Evolutionary conservation across 2,888 invertebrate genomes (phyloP).

Genomic region (Ariolimax columbianus): DNA sequence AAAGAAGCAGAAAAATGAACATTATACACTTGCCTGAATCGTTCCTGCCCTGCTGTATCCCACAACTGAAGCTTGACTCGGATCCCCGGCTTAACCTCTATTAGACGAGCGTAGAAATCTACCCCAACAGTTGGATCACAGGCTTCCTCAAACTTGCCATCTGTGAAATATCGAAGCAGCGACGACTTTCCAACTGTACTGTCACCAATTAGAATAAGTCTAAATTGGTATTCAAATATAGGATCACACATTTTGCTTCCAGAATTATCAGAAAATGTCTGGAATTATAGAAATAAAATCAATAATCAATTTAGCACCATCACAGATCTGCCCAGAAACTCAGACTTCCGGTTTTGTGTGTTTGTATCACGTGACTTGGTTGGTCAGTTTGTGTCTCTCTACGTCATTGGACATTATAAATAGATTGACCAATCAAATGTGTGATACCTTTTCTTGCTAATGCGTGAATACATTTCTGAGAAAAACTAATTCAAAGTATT

Average conservation of each 20-base stretch:
- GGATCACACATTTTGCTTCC: conserved; percentile 79
- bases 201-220: conserved; percentile 97
- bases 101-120: conserved; percentile 96
- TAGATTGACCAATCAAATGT: too few species aligned
- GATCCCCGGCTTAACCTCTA: conserved; percentile 96
- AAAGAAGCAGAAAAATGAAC: background rate
- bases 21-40: conserved; percentile 85
- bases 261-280: conserved; percentile 5
- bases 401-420: too few species aligned
- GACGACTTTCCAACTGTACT: conserved; percentile 99
- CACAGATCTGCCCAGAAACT: conserved; percentile 11
- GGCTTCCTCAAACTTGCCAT: conserved; percentile 81
- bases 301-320: conserved; percentile 47
- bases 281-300: conserved; percentile 1
- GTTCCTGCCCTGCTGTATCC: conserved; percentile 99
- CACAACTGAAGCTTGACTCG: conserved; percentile 97
- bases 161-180: conserved; percentile 85
- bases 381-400: too few species aligned
- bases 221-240: conserved; percentile 98
- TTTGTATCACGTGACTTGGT: conserved; percentile 48
- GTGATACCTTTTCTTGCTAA: too few species aligned
- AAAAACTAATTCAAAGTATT: too few species aligned
- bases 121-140: conserved; percentile 99
- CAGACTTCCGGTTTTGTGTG: conserved; percentile 49
- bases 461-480: too few species aligned